Base-by-base conservation (phyloP, 2,888 invertebrate species). In the Ctenicera cuprea region DNA sequence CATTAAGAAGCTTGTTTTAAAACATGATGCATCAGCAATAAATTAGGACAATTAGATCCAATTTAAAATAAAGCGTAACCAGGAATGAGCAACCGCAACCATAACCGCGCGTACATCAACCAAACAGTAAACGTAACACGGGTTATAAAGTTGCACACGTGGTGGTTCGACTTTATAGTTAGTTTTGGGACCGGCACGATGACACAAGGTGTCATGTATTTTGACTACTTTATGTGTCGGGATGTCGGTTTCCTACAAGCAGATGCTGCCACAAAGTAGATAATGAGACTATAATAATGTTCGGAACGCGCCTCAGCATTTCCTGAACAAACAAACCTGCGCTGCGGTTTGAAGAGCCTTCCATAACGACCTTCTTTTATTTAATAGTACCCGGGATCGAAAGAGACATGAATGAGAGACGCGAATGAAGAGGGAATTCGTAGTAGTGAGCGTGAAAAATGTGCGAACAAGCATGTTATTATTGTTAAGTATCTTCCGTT, bases 131-230 rank as follows among this genome's bases (percentile, higher is more conserved):
- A 54, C 33, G 33, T 14, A 37, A 18, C 66, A 30, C 38, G 66
- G 54, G 65, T 18, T 38, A 43, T 67, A 67, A 67, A 67, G 57
- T 52, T 65, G 52, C 52, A 65, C 59, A 33, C 33, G 33, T 33
- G 33, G 67, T 57, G 67, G 59, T 38, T 37, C 38, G 20, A 59
- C 38, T 59, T 59, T 26, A 18, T 18, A 59, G 59, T 57, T 57
- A 59, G 59, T 59, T 20, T 11, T n/a, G 59, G 38, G 20, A 57
- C 57, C 18, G 54, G 54, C 37, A 63, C 48, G 73, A 75, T 77
- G 75, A 72, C 71, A 76, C 65, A 65, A 76, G 74, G 50, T 76
- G 75, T 76, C 75, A 75, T 72, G 50, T 69, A 63, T 65, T 45
- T 64, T 50, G 64, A 65, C 73, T 70, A 65, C 65, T 73, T 69